Percentiles rank a stretch among this genome's conserved stretches.
phyloP scores from a whole-genome alignment of 2,113 vertebrate species.

The Rhabdornis inornatus region DNA sequence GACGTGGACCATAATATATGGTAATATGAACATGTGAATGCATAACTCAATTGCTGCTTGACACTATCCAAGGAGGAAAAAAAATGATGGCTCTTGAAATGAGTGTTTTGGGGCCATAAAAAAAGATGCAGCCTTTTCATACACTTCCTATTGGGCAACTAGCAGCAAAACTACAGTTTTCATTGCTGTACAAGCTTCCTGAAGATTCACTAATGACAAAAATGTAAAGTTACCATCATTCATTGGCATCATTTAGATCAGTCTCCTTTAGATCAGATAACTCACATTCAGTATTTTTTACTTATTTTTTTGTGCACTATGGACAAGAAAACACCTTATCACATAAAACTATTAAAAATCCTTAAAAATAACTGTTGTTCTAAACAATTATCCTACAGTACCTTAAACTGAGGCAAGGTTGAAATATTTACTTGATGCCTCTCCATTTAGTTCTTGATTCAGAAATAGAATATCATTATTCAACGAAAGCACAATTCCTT shows the following conservation, averaged over 20 bases:
- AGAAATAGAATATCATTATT: not conserved
- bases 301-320: not conserved
- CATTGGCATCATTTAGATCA: not conserved
- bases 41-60: not conserved
- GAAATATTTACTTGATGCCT: not conserved
- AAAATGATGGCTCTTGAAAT: accelerated
- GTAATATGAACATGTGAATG: not conserved
- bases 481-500: not conserved
- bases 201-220: not conserved
- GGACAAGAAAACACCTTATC: not conserved
- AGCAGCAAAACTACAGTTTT: not conserved
- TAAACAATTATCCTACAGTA: not conserved
- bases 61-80: not conserved
- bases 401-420: not conserved
- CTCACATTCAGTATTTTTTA: not conserved
- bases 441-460: not conserved
- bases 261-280: not conserved
- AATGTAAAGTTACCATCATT: not conserved
- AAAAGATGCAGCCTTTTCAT: not conserved
- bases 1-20: not conserved
- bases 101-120: not conserved
- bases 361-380: not conserved
- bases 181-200: not conserved
- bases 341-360: not conserved
- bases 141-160: not conserved